Conservation (phyloP, 2,113 vertebrate genomes). For the Pseudolaguvia tuberculata region DNA sequence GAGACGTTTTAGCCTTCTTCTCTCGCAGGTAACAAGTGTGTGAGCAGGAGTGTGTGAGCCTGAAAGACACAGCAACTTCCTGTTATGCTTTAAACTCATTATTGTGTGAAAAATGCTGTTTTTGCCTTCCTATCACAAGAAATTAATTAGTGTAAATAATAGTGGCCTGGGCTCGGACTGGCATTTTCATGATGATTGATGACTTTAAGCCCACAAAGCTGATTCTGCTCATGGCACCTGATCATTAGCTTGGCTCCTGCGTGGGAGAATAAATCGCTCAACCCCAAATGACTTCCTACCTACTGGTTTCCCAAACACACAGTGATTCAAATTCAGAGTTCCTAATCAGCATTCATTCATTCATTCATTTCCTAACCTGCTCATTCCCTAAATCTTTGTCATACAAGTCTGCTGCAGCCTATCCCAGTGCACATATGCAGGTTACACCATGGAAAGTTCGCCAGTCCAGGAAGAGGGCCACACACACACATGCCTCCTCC, state of each 20-base stretch:
- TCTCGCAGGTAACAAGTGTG: constrained; percentile 36
- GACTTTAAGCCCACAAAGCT: constrained; percentile 5
- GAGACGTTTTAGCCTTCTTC: constrained; percentile 30
- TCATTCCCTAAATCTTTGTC: too few species aligned
- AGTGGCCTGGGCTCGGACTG: neutral
- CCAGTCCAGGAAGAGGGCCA: too few species aligned
- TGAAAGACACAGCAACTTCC: neutral
- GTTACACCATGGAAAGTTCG: too few species aligned
- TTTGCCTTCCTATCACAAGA: constrained; percentile 10
- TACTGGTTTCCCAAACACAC: neutral
- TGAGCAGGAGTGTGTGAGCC: constrained; percentile 22
- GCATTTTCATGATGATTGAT: constrained; percentile 9
- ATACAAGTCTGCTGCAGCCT: too few species aligned
- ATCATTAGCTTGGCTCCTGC: constrained; percentile 13
- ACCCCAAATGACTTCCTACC: neutral
- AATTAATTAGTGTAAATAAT: constrained; percentile 32
- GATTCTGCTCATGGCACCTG: constrained; percentile 24
- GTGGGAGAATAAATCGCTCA: neutral
- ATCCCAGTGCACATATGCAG: too few species aligned
- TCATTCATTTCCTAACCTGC: too few species aligned
- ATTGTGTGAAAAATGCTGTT: neutral
- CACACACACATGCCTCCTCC: too few species aligned
- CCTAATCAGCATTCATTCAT: too few species aligned
- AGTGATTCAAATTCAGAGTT: too few species aligned
- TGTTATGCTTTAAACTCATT: constrained; percentile 38